These are phyloP conservation scores for Heliconius eleuchia DNA, from an alignment of 1,140 invertebrate genomes.

Conservation along the genomic window DNA sequence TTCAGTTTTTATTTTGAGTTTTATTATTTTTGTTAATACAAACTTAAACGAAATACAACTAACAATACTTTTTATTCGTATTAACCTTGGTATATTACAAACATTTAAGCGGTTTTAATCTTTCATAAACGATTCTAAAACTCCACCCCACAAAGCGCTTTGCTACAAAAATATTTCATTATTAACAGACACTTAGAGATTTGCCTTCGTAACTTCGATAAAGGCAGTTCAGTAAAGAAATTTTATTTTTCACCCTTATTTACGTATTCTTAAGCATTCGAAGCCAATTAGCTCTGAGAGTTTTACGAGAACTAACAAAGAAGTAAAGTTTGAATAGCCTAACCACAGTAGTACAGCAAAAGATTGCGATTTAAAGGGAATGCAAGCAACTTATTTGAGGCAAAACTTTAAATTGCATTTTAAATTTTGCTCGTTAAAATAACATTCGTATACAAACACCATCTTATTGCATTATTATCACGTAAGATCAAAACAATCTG, in stretches of 20 bases:
- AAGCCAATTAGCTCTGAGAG: constrained; percentile 59
- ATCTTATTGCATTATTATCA: constrained; percentile 33
- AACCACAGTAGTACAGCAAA: constrained; percentile 63
- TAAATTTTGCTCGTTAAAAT: constrained; percentile 67
- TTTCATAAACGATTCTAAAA: constrained; percentile 15
- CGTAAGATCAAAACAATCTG: constrained; percentile 7
- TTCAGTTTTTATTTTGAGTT: not conserved
- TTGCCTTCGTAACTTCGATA: constrained; percentile 31
- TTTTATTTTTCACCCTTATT: constrained; percentile 42
- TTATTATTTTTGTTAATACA: not conserved
- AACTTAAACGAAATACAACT: too few species aligned
- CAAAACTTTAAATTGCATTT: constrained; percentile 73
- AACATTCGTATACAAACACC: constrained; percentile 40
- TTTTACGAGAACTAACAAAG: constrained; percentile 59
- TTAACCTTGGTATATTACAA: not conserved
- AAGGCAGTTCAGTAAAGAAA: constrained; percentile 29
- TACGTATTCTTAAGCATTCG: constrained; percentile 47
- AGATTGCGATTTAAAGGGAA: constrained; percentile 60
- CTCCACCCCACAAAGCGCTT: not conserved
- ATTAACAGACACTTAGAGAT: constrained; percentile 32
- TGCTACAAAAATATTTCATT: constrained; percentile 27
- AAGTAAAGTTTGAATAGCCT: constrained; percentile 57
- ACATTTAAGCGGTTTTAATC: not conserved
- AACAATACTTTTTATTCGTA: not conserved
- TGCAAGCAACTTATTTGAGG: constrained; percentile 61